Conservation (phyloP, 2,113 vertebrate species). For the Hippocampus guttulatus region DNA sequence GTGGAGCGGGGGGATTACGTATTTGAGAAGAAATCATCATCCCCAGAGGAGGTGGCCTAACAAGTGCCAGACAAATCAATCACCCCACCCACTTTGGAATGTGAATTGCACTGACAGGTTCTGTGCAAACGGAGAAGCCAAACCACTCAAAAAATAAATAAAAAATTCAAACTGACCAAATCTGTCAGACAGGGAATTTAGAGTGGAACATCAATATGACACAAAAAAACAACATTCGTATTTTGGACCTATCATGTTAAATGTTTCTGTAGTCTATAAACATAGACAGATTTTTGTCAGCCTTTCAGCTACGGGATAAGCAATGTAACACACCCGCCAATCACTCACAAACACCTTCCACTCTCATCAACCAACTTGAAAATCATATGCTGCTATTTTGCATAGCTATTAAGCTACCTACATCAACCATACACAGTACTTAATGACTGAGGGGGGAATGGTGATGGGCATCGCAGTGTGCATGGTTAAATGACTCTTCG, state of each 20-base stretch:
- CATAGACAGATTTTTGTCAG: neutral
- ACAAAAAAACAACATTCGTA: neutral
- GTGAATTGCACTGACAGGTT: constrained; percentile 30
- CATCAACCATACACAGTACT: neutral
- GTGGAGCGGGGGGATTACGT: neutral
- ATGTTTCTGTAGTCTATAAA: neutral
- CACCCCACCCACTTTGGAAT: constrained; percentile 46
- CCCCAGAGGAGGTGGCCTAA: constrained; percentile 33
- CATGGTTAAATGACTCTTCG: neutral
- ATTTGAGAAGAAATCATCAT: constrained; percentile 18
- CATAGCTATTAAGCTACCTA: neutral
- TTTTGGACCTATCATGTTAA: neutral
- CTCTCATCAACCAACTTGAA: no score
- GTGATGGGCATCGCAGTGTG: neutral
- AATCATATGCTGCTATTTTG: neutral
- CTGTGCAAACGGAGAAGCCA: constrained; percentile 30
- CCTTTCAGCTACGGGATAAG: neutral
- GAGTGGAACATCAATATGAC: constrained; percentile 13
- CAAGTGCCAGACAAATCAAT: constrained; percentile 62
- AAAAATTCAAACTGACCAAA: constrained; percentile 2
- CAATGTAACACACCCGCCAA: neutral
- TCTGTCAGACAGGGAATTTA: constrained; percentile 18
- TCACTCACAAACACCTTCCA: no score
- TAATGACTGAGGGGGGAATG: neutral
- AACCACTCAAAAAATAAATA: neutral